Evolutionary conservation across 2,888 invertebrate genomes (phyloP).

Genomic region (Scaptomyza cyrtandrae): DNA sequence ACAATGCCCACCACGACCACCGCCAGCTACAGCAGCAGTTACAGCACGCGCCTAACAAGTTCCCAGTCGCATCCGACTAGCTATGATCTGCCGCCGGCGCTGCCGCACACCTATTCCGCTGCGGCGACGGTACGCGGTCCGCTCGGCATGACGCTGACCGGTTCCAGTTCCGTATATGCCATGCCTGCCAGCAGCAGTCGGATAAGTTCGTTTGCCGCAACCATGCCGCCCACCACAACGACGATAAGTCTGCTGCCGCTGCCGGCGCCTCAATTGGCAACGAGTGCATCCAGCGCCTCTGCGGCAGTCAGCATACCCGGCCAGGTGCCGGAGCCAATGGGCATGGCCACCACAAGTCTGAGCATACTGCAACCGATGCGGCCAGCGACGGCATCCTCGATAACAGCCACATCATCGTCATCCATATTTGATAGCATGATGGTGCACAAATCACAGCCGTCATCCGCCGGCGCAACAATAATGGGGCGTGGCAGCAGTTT

Average conservation of each 20-base stretch:
- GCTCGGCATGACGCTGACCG: constrained; percentile 76
- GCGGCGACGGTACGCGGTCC: constrained; percentile 76
- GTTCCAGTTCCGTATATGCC: constrained; percentile 69
- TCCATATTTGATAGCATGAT: constrained; percentile 44
- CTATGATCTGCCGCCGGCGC: constrained; percentile 79
- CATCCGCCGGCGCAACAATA: constrained; percentile 56
- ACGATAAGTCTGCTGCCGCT: constrained; percentile 74
- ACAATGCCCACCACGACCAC: constrained; percentile 54
- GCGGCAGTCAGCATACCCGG: constrained; percentile 67
- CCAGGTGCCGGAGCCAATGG: constrained; percentile 69
- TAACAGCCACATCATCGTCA: constrained; percentile 43
- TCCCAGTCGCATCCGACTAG: constrained; percentile 63
- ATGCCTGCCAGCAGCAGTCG: constrained; percentile 43
- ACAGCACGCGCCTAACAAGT: constrained; percentile 62
- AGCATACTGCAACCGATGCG: constrained; percentile 69
- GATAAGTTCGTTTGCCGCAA: constrained; percentile 23
- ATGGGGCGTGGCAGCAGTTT: constrained; percentile 62
- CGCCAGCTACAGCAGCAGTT: constrained; percentile 35
- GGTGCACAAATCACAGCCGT: constrained; percentile 65
- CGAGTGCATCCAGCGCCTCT: constrained; percentile 21
- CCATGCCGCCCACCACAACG: constrained; percentile 59
- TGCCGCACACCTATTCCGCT: constrained; percentile 81
- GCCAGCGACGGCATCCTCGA: constrained; percentile 49
- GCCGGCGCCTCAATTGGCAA: constrained; percentile 66
- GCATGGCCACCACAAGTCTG: constrained; percentile 69